Conservation (phyloP, 2,797 vertebrate genomes). For the Monodelphis domestica region DNA sequence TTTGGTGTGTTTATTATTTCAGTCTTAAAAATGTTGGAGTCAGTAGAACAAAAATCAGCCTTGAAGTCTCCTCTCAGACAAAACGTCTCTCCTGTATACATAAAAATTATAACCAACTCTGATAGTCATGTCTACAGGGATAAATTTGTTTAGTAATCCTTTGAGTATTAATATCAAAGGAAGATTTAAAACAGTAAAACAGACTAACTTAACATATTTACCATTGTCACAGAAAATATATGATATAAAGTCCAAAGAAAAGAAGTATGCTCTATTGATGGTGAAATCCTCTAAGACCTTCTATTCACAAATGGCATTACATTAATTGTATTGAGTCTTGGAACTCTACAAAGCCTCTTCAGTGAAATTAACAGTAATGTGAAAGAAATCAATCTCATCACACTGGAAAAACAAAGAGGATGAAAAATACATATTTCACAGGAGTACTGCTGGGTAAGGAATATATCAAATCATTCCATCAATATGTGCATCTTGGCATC, state of each 20-base stretch:
- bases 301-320: not conserved
- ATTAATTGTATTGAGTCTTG: not conserved
- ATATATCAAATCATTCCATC: not conserved
- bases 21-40: not conserved
- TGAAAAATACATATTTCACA: not conserved
- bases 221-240: not conserved
- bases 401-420: not conserved
- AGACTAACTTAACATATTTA: not conserved
- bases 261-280: not conserved
- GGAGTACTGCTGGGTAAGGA: not conserved
- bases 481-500: not conserved
- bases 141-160: not conserved
- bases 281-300: not conserved
- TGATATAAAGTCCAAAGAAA: not conserved
- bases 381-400: not conserved
- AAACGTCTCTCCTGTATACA: not conserved
- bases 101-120: not conserved
- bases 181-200: not conserved
- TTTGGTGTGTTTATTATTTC: not conserved
- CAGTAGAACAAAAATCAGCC: not conserved
- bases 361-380: not conserved
- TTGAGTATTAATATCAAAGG: not conserved
- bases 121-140: not conserved
- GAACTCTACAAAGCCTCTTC: not conserved
- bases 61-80: not conserved